Evolutionary conservation across 1,140 invertebrate species (phyloP).

Genomic region (Drosophila pandora): DNA sequence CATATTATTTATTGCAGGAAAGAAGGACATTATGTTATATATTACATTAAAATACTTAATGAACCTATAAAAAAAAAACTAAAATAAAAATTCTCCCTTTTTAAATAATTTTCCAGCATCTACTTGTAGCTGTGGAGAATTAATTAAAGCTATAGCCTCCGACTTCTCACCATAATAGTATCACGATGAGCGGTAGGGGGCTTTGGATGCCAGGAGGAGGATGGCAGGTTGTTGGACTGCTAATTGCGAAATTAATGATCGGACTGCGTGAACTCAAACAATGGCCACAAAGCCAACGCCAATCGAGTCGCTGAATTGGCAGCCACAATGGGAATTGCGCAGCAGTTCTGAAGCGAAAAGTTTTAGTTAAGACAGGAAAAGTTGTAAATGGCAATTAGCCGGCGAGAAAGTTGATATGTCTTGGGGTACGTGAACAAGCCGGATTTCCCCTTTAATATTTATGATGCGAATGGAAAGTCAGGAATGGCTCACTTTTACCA

Average conservation of each 20-base stretch:
- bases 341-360: constrained; percentile 48
- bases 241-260: constrained; percentile 79
- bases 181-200: not conserved
- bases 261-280: constrained; percentile 74
- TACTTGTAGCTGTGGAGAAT: constrained; percentile 37
- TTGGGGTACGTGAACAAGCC: constrained; percentile 19
- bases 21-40: no score
- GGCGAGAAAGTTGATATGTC: constrained; percentile 59
- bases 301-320: constrained; percentile 59
- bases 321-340: constrained; percentile 39
- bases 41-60: no score
- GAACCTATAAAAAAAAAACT: no score
- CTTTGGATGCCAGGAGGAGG: not conserved
- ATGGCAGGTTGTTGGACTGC: constrained; percentile 41
- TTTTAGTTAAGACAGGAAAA: constrained; percentile 71
- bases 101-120: not conserved
- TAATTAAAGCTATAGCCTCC: constrained; percentile 59
- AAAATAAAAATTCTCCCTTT: no score
- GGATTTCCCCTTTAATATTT: constrained; percentile 43
- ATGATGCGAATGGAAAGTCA: constrained; percentile 8
- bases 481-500: not conserved
- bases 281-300: constrained; percentile 68
- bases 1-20: no score
- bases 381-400: constrained; percentile 79
- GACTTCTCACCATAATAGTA: constrained; percentile 7